Base-by-base conservation (phyloP, 2,888 invertebrate species). In the Lasioglossum calceatum region DNA sequence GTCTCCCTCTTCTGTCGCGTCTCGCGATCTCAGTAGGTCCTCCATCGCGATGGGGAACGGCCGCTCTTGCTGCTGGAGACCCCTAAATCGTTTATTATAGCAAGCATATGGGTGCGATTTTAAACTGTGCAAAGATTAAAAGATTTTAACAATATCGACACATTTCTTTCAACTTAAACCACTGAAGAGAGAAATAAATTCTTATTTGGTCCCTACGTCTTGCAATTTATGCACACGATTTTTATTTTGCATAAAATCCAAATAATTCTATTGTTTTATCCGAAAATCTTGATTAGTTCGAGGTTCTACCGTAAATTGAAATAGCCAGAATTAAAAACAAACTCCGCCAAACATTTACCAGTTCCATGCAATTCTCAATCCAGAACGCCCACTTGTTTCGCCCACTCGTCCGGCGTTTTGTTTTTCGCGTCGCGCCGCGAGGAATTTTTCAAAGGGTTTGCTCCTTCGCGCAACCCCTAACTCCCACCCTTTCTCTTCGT, bases 391-490 rank as follows among this genome's bases (percentile, higher is more conserved):
- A 61, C 14, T 61, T 12, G 61, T 61, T 61, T 12, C 58, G 12
- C 61, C 14, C 27, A 27, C 27, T 61, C 27, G 27, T 32, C 5
- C 14, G n/a, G 19, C n/a, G 23, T 50, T 64, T 79, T 61, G 74
- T 77, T 77, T 77, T 75, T 42, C 71, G 72, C 81, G 67, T 50
- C 80, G 54, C 81, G 61, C 58, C 80, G 64, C 79, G 27, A 85
- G 82, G 74, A 81, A 82, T 83, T 81, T 87, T 76, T 77, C 84
- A 88, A 89, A 88, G 87, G 77, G 78, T 83, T 64, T 23, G 54
- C 50, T 12, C n/a, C 58, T 36, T 67, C 77, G 72, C 54, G 70
- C 70, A n/a, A 70, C 23, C 77, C 32, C 39, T 4, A 64, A 10
- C 10, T 23, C 27, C 77, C 16, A 44, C 54, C 70, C 54, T 23